phyloP scores from a whole-genome alignment of 2,888 invertebrate genomes.

The Thereva nobilitata region DNA sequence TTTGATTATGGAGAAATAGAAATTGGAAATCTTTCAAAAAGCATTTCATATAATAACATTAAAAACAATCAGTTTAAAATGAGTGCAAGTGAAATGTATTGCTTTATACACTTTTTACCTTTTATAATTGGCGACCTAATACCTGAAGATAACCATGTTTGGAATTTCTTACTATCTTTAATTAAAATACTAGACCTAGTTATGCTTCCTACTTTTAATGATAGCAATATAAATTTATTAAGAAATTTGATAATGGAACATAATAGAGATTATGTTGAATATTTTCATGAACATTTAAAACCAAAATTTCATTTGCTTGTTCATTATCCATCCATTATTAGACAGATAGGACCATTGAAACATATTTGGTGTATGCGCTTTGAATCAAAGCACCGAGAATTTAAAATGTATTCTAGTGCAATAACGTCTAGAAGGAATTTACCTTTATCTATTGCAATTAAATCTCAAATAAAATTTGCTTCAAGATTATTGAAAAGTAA shows the following conservation, averaged over 20 bases:
- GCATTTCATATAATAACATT: background rate
- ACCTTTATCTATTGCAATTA: background rate
- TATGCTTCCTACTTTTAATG: background rate
- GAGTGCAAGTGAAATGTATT: slow-evolving; percentile 14
- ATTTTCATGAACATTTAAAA: background rate
- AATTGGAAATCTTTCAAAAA: slow-evolving; percentile 3
- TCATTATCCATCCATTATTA: slow-evolving; percentile 2
- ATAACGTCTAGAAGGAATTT: slow-evolving; percentile 6
- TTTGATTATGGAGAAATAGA: background rate
- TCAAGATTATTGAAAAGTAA: background rate
- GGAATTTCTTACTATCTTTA: background rate
- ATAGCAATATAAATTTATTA: background rate
- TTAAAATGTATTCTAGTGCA: background rate
- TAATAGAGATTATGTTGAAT: background rate
- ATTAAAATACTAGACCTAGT: background rate
- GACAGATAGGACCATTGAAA: background rate
- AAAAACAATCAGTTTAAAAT: background rate
- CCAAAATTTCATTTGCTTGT: slow-evolving; percentile 1
- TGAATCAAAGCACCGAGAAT: slow-evolving; percentile 5
- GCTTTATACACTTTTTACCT: background rate
- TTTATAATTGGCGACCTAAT: background rate
- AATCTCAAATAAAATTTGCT: slow-evolving; percentile 2
- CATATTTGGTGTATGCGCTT: slow-evolving; percentile 6
- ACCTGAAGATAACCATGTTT: background rate
- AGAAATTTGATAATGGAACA: background rate